Conservation (phyloP, 2,888 invertebrate species). For the Epicampocera succincta region DNA sequence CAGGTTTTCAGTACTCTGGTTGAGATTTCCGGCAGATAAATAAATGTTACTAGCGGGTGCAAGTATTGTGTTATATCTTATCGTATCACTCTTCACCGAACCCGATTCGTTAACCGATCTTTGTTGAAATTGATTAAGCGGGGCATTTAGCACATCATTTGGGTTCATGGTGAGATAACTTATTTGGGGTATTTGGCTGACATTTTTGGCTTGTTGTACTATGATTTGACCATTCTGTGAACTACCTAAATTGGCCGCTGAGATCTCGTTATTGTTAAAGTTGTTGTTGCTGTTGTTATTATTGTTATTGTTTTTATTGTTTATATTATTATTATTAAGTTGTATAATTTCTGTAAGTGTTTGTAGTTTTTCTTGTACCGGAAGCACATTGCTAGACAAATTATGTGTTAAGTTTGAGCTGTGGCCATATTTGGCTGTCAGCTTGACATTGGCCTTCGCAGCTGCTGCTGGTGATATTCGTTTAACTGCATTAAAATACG, state of each 20-base stretch:
- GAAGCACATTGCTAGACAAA: constrained; percentile 78
- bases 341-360: constrained; percentile 76
- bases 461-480: constrained; percentile 79
- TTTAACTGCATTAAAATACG: constrained; percentile 81
- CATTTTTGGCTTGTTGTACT: constrained; percentile 65
- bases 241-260: constrained; percentile 65
- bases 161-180: constrained; percentile 76
- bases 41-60: constrained; percentile 73
- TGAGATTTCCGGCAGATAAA: constrained; percentile 69
- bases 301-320: constrained; percentile 72
- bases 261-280: constrained; percentile 58
- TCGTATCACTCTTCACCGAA: constrained; percentile 72
- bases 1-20: constrained; percentile 71
- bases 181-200: constrained; percentile 73
- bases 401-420: constrained; percentile 71
- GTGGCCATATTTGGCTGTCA: constrained; percentile 75
- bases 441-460: constrained; percentile 75
- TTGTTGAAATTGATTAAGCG: constrained; percentile 44
- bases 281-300: constrained; percentile 69
- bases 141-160: constrained; percentile 53
- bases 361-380: constrained; percentile 78
- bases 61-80: constrained; percentile 73
- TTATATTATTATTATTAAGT: constrained; percentile 72
- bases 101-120: constrained; percentile 67
- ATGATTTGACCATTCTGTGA: constrained; percentile 64